Base-by-base conservation (phyloP, 2,888 invertebrate species). In the Sphaerophoria rueppellii region DNA sequence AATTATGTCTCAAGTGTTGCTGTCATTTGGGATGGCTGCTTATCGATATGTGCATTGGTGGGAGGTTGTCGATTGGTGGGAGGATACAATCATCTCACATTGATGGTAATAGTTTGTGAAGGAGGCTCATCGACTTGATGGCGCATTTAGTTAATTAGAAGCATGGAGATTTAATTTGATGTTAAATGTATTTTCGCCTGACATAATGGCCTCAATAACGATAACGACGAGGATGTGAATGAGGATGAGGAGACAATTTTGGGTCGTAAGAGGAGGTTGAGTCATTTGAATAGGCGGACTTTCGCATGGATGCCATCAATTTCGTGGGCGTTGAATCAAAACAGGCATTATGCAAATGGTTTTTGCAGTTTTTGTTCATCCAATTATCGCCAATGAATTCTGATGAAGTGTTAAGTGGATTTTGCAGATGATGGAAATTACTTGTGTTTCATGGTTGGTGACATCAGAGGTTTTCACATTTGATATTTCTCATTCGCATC, bases 91-190 rank as follows among this genome's bases (percentile, higher is more conserved):
- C 43, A 54, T 67, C 55, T 48, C 24, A 46, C 55, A 16, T 24
- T 24, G 24, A 24, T 52, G 75, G 72, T 79, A 83, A 67, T 67
- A 57, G 61, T 60, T 37, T 43, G 24, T 35, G 24, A 57, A 52
- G 58, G 75, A 54, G 75, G 75, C 83, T 1, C 24, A 83, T 79
- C 67, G 72, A 75, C 67, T 75, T 79, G 75, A 83, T 83, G 67
- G 78, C 83, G 75, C 83, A 76, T 83, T 83, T 83, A 76, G 67
- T 83, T 79, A 79, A 83, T 83, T 83, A 79, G 72, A 75, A 60
- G 61, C 50, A 48, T 37, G 72, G 72, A 55, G 71, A 72, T 79
- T 79, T 69, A 79, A 79, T 69, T 83, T 75, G 71, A 81, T 82
- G 81, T 71, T 80, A 69, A 74, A 69, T 70, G 73, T 54, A 58